phyloP scores from a whole-genome alignment of 2,888 invertebrate genomes.

The Leptothorax acervorum region DNA sequence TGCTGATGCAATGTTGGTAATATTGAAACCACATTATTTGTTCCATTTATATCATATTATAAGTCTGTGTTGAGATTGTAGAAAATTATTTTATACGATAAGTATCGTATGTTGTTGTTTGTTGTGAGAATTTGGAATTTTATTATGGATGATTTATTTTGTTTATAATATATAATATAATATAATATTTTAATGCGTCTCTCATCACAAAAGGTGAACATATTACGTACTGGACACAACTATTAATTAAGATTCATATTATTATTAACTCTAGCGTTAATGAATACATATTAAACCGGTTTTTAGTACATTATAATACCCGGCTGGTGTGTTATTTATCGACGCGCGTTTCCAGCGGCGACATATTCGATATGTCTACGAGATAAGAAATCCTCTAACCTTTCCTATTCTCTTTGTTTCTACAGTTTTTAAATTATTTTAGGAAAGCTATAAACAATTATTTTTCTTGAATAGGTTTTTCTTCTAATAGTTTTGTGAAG shows the following conservation, averaged over 20 bases:
- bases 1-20: neutral
- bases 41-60: neutral
- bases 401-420: neutral
- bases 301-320: conserved; percentile 42
- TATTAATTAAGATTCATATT: conserved; percentile 40
- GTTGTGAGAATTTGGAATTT: neutral
- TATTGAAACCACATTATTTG: neutral
- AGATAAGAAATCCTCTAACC: conserved; percentile 20
- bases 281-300: conserved; percentile 44
- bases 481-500: neutral
- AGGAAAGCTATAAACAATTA: neutral
- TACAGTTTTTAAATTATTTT: conserved; percentile 11
- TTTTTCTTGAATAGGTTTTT: neutral
- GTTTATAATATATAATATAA: neutral
- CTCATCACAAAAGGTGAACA: neutral
- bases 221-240: conserved; percentile 10
- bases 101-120: neutral
- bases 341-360: neutral
- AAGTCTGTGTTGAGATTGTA: neutral
- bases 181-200: neutral
- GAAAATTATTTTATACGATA: neutral
- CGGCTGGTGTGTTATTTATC: neutral
- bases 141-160: neutral
- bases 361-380: neutral
- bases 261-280: conserved; percentile 40